These are phyloP conservation scores for Agriopis aurantiaria DNA, from an alignment of 2,888 invertebrate species.

Conservation along the genomic window DNA sequence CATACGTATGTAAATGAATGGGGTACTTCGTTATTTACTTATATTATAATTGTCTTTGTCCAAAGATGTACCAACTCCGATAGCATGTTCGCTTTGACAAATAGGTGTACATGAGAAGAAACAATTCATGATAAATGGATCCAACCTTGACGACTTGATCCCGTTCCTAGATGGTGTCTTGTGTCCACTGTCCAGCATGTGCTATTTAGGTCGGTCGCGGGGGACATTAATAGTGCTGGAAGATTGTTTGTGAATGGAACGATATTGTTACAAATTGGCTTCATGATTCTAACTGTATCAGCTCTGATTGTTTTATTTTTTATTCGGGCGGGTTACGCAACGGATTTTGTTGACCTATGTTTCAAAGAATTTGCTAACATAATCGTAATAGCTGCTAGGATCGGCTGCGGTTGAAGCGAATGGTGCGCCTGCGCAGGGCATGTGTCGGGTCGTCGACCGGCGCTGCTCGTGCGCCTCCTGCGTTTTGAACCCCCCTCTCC, in stretches of 20 bases:
- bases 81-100: slow-evolving; percentile 48
- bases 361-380: slow-evolving; percentile 64
- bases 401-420: slow-evolving; percentile 71
- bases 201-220: slow-evolving; percentile 74
- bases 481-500: slow-evolving; percentile 74
- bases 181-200: slow-evolving; percentile 67
- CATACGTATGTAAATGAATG: slow-evolving; percentile 55
- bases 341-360: slow-evolving; percentile 1
- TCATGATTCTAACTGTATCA: slow-evolving; percentile 35
- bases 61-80: slow-evolving; percentile 15
- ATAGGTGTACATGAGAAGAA: slow-evolving; percentile 55
- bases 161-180: slow-evolving; percentile 76
- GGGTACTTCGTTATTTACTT: slow-evolving; percentile 51
- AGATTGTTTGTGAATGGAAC: slow-evolving; percentile 53
- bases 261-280: slow-evolving; percentile 42
- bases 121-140: slow-evolving; percentile 81
- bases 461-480: slow-evolving; percentile 82
- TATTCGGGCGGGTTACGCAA: slow-evolving; percentile 26
- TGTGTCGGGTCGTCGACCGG: slow-evolving; percentile 84
- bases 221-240: slow-evolving; percentile 65
- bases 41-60: slow-evolving; percentile 45
- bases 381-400: slow-evolving; percentile 74
- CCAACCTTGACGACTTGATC: slow-evolving; percentile 82
- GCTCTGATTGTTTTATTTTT: slow-evolving; percentile 32
- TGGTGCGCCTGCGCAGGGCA: slow-evolving; percentile 82